phyloP scores from a whole-genome alignment of 2,113 vertebrate genomes.

The Lethenteron camtschaticum region DNA sequence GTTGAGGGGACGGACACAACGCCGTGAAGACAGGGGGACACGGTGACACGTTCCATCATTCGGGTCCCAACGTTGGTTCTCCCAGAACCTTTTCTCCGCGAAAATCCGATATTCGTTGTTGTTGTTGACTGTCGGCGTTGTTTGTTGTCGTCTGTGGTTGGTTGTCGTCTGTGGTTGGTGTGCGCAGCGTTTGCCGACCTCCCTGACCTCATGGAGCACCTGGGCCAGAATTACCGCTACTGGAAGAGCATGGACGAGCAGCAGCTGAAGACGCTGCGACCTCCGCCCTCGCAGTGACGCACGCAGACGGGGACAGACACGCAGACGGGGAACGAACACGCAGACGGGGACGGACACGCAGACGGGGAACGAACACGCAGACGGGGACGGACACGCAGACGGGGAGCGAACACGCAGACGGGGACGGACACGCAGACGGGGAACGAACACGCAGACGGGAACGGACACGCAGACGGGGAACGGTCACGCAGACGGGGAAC shows the following conservation, averaged over 20 bases:
- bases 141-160: no score
- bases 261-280: conserved; percentile 53
- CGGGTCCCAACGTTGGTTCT: no score
- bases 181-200: conserved; percentile 67
- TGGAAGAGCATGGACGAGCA: conserved; percentile 74
- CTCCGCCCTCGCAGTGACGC: conserved; percentile 22
- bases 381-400: not conserved
- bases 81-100: no score
- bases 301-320: not conserved
- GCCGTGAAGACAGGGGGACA: no score
- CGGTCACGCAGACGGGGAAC: no score
- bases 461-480: not conserved
- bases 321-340: no score
- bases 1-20: no score
- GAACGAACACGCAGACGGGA: not conserved
- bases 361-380: not conserved
- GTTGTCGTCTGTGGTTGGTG: conserved; percentile 7
- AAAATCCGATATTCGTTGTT: not conserved
- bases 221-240: conserved; percentile 93
- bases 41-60: no score
- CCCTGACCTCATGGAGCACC: conserved; percentile 78
- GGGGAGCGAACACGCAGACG: not conserved
- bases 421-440: not conserved
- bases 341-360: no score
- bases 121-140: not conserved